A percentile compares a stretch with the other conserved stretches of the same genome.
Conservation (phyloP, 2,888 invertebrate species). For the Drosophila testacea region DNA sequence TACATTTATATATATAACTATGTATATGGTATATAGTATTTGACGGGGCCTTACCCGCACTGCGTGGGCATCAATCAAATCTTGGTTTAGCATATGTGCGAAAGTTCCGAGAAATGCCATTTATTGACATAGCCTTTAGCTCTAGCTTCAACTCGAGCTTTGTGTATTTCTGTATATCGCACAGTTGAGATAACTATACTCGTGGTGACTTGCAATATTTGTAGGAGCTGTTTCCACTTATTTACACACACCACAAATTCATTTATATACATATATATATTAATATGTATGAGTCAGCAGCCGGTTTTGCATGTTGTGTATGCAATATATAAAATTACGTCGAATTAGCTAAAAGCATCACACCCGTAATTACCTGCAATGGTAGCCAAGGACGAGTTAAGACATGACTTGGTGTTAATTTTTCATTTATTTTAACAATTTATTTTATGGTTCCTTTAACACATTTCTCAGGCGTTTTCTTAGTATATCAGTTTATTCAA, state of each 20-base stretch:
- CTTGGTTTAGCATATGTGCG: conserved; percentile 36
- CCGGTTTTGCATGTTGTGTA: conserved; percentile 63
- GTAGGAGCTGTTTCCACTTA: conserved; percentile 26
- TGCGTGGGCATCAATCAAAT: conserved; percentile 44
- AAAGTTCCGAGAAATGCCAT: conserved; percentile 47
- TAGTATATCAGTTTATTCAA: not conserved
- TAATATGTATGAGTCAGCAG: conserved; percentile 63
- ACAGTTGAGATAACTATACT: conserved; percentile 51
- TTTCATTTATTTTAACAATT: conserved; percentile 1
- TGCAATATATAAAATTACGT: conserved; percentile 43
- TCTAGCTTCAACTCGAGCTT: conserved; percentile 40
- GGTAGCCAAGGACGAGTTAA: conserved; percentile 44
- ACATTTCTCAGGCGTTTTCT: conserved; percentile 9
- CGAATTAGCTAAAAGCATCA: conserved; percentile 58
- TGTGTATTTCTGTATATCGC: conserved; percentile 17
- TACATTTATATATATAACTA: not conserved
- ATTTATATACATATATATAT: not conserved
- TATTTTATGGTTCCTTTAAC: not conserved
- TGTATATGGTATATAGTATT: conserved; percentile 1
- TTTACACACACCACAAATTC: conserved; percentile 31
- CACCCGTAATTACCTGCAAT: conserved; percentile 64
- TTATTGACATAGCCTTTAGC: conserved; percentile 50
- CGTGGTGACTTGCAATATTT: conserved; percentile 44
- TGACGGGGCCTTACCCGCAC: conserved; percentile 51
- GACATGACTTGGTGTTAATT: conserved; percentile 34